phyloP scores from a whole-genome alignment of 2,797 vertebrate genomes.

The Bovichtus variegatus region DNA sequence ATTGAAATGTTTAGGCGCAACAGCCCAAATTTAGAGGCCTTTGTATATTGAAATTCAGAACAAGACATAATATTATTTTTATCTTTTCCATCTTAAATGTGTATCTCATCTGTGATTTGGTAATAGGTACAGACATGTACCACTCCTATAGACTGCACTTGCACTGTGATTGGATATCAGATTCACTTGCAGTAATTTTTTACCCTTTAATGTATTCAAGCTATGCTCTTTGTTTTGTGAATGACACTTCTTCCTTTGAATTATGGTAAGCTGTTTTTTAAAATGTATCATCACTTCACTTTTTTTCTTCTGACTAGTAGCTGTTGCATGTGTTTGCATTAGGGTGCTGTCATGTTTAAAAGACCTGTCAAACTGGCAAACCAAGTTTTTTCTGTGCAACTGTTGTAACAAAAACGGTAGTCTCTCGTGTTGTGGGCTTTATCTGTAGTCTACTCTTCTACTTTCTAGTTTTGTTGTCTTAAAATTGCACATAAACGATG shows the following conservation, averaged over 20 bases:
- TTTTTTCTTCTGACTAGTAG: neutral
- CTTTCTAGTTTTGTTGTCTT: neutral
- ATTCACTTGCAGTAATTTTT: neutral
- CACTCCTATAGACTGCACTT: neutral
- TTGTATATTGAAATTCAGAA: neutral
- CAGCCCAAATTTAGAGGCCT: neutral
- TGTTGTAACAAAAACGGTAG: neutral
- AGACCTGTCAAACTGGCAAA: conserved; percentile 16
- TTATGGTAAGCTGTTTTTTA: neutral
- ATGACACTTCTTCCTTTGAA: neutral
- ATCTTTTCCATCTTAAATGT: neutral
- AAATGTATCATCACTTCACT: neutral
- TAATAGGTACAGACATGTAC: neutral
- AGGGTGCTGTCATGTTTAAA: conserved; percentile 29
- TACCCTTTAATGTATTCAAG: neutral
- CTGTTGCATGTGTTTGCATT: conserved; percentile 8
- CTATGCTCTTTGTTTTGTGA: conserved; percentile 5
- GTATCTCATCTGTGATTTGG: conserved; percentile 10
- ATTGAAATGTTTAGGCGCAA: conserved; percentile 29
- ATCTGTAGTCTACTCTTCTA: neutral
- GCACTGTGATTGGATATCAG: neutral
- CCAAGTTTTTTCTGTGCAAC: conserved; percentile 9
- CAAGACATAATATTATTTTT: neutral
- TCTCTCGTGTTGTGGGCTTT: conserved; percentile 5
- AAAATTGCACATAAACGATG: neutral